These are phyloP conservation scores for Hyphantria cunea DNA, from an alignment of 1,140 invertebrate genomes.

Conservation along the genomic window DNA sequence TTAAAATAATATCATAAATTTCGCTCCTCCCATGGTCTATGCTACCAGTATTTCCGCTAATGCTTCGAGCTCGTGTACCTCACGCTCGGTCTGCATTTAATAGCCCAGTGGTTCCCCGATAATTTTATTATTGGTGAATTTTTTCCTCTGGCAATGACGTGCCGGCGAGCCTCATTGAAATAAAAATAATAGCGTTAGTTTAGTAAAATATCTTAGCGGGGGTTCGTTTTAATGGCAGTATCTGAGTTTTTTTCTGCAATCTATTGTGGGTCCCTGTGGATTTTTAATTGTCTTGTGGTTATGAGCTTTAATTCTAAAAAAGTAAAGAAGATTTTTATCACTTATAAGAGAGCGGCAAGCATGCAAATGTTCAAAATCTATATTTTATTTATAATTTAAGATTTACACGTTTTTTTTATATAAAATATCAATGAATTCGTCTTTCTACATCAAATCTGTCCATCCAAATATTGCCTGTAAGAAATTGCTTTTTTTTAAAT, in stretches of 20 bases:
- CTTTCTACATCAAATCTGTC: too few species aligned
- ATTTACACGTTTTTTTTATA: too few species aligned
- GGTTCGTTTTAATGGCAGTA: conserved; percentile 36
- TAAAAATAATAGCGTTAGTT: conserved; percentile 63
- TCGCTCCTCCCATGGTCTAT: conserved; percentile 16
- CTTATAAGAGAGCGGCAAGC: too few species aligned
- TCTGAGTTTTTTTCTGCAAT: conserved; percentile 16
- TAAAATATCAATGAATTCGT: too few species aligned
- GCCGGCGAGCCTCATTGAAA: conserved; percentile 47
- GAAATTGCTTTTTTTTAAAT: too few species aligned
- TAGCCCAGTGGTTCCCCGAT: conserved; percentile 69
- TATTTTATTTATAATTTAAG: too few species aligned
- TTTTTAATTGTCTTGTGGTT: too few species aligned
- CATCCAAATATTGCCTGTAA: too few species aligned
- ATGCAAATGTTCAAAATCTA: too few species aligned
- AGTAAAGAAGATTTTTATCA: too few species aligned
- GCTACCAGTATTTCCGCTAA: conserved; percentile 27
- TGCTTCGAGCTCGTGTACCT: conserved; percentile 60
- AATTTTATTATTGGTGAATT: conserved; percentile 77
- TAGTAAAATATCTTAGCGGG: conserved; percentile 36
- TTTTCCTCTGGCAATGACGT: conserved; percentile 66
- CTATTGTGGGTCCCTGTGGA: not conserved
- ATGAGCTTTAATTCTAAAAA: too few species aligned
- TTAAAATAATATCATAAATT: not conserved
- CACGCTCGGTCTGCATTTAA: conserved; percentile 77